Conservation (phyloP, 2,797 vertebrate species). For the Poliocrania exsul region DNA sequence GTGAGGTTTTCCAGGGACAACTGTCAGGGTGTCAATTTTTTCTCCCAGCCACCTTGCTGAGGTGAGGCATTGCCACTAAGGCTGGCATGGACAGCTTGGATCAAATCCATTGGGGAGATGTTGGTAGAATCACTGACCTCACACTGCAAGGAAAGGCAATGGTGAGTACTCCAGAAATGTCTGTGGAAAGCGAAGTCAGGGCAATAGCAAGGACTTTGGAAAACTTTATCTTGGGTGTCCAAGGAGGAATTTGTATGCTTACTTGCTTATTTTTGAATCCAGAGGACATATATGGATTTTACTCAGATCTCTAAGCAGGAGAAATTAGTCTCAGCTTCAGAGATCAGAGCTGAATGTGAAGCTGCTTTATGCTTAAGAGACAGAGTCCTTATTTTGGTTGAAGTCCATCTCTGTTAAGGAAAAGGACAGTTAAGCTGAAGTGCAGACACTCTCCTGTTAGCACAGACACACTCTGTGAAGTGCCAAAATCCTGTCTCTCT, state of each 20-base stretch:
- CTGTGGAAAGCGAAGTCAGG: background rate
- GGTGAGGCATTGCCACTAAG: background rate
- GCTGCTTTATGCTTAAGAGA: background rate
- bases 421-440: background rate
- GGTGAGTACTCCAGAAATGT: background rate
- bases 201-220: background rate
- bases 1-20: background rate
- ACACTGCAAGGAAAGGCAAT: background rate
- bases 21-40: background rate
- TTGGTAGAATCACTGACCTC: background rate
- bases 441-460: background rate
- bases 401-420: background rate
- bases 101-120: background rate
- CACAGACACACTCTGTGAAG: background rate
- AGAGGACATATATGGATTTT: background rate
- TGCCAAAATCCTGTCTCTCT: background rate
- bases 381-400: background rate
- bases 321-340: background rate
- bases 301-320: background rate
- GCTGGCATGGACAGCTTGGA: background rate
- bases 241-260: background rate
- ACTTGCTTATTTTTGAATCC: background rate
- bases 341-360: background rate
- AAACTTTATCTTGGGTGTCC: background rate
- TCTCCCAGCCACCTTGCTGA: background rate